Base-by-base conservation (phyloP, 35 echinoderm and acorn worm genomes). In the Nesometra sesokonis region DNA sequence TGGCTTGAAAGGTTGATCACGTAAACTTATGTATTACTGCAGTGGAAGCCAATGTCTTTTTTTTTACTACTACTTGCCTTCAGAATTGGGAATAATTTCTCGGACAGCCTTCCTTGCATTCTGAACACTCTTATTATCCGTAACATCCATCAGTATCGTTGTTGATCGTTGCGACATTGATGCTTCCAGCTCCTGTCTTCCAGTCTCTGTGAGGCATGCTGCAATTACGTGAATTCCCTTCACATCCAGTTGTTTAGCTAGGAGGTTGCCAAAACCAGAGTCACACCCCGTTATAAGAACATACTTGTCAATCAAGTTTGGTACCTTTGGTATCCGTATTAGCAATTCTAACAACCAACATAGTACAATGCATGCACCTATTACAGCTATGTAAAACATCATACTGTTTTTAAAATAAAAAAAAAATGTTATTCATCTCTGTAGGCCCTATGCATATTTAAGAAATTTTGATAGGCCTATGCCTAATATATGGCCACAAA, bases 251-350 rank as follows among this genome's bases (percentile, higher is more conserved):
- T 90, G 81, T 76, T 80, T 93, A 32, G 94, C 88, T 31, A 97
- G 47, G 15, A 79, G 36, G 32, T 96, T 92, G 30, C 93, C 93
- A 85, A 96, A 96, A 0, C 93, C 93, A 57, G 84, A 83, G 46
- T 96, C 93, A 46, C 93, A 96, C 32, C 93, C 93, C 11, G 93
- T 96, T 17, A 93, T 87, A 1, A 96, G 46, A 2, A 96, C 88
- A 81, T 90, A 96, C 34, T 87, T 93, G 27, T 83, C 36, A 29
- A 33, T 35, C n/a, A 87, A 35, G 15, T 84, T 38, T 84, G 82
- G 11, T 23, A 32, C 36, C 4, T 80, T 29, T 31, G 82, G 29
- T 1, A 81, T 52, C 38, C 29, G 47, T 9, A 67, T 13, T 13
- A 67, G 11, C 8, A 67, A 67, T 19, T 67, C 52, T 2, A 67